A percentile compares a stretch with the other conserved stretches of the same genome.
Conservation (phyloP, 1,140 invertebrate species). For the Diuraphis noxia region DNA sequence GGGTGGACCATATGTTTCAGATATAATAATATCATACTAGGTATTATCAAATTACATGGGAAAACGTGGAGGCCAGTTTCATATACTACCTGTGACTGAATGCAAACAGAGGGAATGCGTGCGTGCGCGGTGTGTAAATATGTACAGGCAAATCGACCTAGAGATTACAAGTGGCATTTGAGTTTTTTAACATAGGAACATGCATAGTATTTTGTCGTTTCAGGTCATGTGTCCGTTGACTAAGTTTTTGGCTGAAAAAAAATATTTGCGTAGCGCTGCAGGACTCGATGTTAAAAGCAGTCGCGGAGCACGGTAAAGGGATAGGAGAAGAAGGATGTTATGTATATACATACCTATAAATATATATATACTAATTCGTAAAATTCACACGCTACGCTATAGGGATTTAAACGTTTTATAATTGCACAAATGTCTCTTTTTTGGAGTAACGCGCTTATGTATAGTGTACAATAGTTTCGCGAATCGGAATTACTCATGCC, state of each 20-base stretch:
- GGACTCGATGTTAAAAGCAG: background rate
- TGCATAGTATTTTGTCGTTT: background rate
- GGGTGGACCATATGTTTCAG: no score
- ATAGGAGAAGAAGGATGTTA: background rate
- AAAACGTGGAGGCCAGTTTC: background rate
- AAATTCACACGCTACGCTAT: background rate
- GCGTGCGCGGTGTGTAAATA: no score
- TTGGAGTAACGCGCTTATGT: background rate
- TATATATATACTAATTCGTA: background rate
- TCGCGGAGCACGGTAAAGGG: no score
- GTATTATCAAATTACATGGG: background rate
- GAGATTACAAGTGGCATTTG: background rate
- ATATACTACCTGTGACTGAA: no score
- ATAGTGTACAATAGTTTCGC: background rate
- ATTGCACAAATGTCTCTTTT: slow-evolving; percentile 2
- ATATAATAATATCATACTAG: background rate
- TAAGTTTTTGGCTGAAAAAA: background rate
- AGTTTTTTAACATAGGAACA: background rate
- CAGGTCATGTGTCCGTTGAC: background rate
- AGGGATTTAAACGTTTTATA: background rate
- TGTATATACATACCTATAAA: no score
- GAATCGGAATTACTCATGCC: background rate
- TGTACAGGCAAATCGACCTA: background rate
- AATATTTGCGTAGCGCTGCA: background rate
- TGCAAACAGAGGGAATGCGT: no score